Evolutionary conservation across 1,140 invertebrate species (phyloP).

Genomic region (Macrostomum lignano): DNA sequence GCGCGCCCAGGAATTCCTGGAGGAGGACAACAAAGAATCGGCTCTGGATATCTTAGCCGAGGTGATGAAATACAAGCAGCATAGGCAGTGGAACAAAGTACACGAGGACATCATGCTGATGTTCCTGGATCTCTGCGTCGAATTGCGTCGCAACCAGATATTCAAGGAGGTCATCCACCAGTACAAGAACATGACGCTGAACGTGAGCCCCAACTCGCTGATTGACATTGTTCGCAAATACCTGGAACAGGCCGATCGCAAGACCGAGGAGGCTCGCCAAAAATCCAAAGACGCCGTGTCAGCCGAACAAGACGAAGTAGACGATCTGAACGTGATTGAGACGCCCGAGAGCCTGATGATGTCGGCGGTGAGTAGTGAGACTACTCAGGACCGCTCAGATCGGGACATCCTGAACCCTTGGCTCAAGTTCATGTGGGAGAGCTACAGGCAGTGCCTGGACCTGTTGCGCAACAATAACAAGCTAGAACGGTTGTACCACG

Average conservation of each 20-base stretch:
- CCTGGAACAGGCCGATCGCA: conserved; percentile 65
- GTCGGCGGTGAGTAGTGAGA: conserved; percentile 80
- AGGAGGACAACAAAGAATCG: conserved; percentile 52
- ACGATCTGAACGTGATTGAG: conserved; percentile 81
- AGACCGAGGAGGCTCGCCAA: conserved; percentile 66
- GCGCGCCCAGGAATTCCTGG: no score
- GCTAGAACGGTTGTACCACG: conserved; percentile 75
- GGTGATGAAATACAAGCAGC: conserved; percentile 67
- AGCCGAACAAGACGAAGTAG: conserved; percentile 67
- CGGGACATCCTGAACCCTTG: conserved; percentile 80
- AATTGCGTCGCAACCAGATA: conserved; percentile 81
- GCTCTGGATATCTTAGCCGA: conserved; percentile 94
- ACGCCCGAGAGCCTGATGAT: conserved; percentile 52
- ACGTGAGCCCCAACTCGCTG: conserved; percentile 68
- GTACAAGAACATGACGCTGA: conserved; percentile 89
- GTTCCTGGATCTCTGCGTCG: conserved; percentile 85
- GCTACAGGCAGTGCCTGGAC: conserved; percentile 90
- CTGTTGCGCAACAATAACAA: conserved; percentile 61
- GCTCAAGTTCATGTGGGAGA: conserved; percentile 99
- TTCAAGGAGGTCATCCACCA: conserved; percentile 96
- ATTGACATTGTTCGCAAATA: conserved; percentile 77
- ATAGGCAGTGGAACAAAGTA: conserved; percentile 84
- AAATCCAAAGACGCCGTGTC: conserved; percentile 66
- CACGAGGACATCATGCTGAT: conserved; percentile 98
- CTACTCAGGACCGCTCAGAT: conserved; percentile 77